phyloP scores from a whole-genome alignment of 2,113 vertebrate genomes.

The Blennius ocellaris region DNA sequence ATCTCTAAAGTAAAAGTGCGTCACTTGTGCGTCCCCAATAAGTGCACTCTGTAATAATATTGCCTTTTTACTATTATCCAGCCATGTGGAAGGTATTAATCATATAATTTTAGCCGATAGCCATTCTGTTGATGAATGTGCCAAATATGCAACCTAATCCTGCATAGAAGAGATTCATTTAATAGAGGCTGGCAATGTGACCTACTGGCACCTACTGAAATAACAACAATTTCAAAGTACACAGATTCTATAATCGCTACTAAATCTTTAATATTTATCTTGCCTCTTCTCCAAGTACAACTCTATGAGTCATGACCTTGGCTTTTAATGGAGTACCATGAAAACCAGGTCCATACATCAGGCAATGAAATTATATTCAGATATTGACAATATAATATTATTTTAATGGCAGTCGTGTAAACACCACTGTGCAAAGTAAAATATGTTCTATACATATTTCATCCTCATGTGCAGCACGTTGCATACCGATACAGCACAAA shows the following conservation, averaged over 20 bases:
- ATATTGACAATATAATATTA: too few species aligned
- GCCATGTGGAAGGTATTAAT: conserved; percentile 37
- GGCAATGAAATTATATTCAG: too few species aligned
- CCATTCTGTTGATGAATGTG: conserved; percentile 51
- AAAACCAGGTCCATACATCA: too few species aligned
- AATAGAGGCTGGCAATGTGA: conserved; percentile 28
- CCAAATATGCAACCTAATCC: conserved; percentile 40
- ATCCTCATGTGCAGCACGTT: too few species aligned
- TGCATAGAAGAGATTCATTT: conserved; percentile 21
- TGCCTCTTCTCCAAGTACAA: background rate
- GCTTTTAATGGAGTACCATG: background rate
- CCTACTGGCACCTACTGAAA: conserved; percentile 13
- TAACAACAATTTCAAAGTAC: conserved; percentile 5
- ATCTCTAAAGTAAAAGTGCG: background rate
- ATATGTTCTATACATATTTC: too few species aligned
- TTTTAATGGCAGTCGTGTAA: too few species aligned
- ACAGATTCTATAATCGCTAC: conserved; percentile 1
- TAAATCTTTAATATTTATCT: background rate
- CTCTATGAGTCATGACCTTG: background rate
- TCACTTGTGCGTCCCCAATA: background rate
- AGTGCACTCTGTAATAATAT: conserved; percentile 2
- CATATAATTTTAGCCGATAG: conserved; percentile 48
- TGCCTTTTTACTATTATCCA: conserved; percentile 31
- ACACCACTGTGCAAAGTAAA: too few species aligned
- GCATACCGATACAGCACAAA: too few species aligned